These are phyloP conservation scores for Hirtodrosophila alboralis DNA, from an alignment of 2,888 invertebrate species.

Conservation along the genomic window DNA sequence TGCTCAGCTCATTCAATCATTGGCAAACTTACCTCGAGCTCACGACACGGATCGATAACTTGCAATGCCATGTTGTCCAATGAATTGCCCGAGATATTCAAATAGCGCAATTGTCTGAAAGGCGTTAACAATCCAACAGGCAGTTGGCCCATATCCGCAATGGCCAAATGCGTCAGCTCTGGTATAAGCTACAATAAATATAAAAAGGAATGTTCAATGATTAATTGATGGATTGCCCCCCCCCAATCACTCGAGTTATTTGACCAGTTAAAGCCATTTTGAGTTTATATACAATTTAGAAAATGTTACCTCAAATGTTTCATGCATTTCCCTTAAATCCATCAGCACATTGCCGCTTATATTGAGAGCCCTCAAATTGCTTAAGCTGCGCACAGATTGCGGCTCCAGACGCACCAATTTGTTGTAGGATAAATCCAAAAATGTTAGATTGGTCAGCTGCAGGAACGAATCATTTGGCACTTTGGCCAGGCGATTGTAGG, in stretches of 20 bases:
- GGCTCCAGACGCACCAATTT: constrained; percentile 89
- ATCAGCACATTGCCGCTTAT: constrained; percentile 88
- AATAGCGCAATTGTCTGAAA: constrained; percentile 85
- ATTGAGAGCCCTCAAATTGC: constrained; percentile 87
- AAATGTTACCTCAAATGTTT: constrained; percentile 83
- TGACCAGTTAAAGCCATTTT: no score
- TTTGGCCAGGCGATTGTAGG: constrained; percentile 90
- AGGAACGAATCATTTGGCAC: constrained; percentile 90
- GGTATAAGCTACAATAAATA: constrained; percentile 82
- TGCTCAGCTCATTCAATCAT: constrained; percentile 23
- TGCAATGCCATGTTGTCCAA: constrained; percentile 85
- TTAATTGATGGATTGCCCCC: constrained; percentile 32
- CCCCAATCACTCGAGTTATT: constrained; percentile 17
- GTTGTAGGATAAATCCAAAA: constrained; percentile 91
- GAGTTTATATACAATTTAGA: background rate
- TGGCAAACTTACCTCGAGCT: constrained; percentile 82
- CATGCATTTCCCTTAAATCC: constrained; percentile 83
- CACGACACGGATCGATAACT: constrained; percentile 83
- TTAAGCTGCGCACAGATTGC: constrained; percentile 83
- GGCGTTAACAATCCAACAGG: constrained; percentile 83
- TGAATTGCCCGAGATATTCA: constrained; percentile 91
- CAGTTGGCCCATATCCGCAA: constrained; percentile 84
- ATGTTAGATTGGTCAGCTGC: constrained; percentile 88
- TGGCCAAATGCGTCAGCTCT: constrained; percentile 82
- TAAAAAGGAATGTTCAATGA: constrained; percentile 13